Evolutionary conservation across 2,113 vertebrate genomes (phyloP), one percentile per base, ranked within the genome.

Genomic region (Thalassoma bifasciatum): DNA sequence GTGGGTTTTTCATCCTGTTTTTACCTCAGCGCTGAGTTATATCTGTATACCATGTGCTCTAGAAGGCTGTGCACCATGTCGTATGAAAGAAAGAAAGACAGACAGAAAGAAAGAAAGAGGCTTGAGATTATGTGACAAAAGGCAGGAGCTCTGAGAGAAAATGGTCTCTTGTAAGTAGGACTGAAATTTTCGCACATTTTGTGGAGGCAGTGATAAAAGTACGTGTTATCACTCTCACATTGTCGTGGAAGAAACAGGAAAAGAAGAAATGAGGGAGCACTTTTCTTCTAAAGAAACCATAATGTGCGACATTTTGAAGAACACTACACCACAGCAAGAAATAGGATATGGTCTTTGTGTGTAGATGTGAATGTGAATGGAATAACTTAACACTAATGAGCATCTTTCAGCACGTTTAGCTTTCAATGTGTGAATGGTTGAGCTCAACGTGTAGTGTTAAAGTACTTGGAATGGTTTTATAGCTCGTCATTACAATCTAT

Each of bases 21-120:
- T 74, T 1, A 12, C 19, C 50, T 56, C 54, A 36, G 19, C 2
- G 65, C 38, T 34, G 58, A 56, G 34, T 73, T 73, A 70, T 57
- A 74, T 68, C 58, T 72, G 68, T 44, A 49, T 54, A 54, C 24
- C 60, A 34, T 44, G 47, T 21, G 59, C 58, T 67, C 51, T 51
- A 70, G 23, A 26, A 24, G 26, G 44, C 47, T 44, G 38, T 36
- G 59, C 13, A 24, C 36, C 9, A 8, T 50, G 52, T 73, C 49
- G 51, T 44, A 67, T 77, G 30, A 65, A 75, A 30, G 30, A 30
- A 79, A 83, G 76, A 50, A 13, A 34, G 26, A 53, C n/a, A n/a
- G n/a, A n/a, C n/a, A n/a, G 30, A 65, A 75, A 30, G 30, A 30
- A 79, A 83, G 76, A 50, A 13, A 34, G 26, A 53, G 30, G 10